phyloP scores from a whole-genome alignment of 2,113 vertebrate genomes.

The Terrapene triunguis region DNA sequence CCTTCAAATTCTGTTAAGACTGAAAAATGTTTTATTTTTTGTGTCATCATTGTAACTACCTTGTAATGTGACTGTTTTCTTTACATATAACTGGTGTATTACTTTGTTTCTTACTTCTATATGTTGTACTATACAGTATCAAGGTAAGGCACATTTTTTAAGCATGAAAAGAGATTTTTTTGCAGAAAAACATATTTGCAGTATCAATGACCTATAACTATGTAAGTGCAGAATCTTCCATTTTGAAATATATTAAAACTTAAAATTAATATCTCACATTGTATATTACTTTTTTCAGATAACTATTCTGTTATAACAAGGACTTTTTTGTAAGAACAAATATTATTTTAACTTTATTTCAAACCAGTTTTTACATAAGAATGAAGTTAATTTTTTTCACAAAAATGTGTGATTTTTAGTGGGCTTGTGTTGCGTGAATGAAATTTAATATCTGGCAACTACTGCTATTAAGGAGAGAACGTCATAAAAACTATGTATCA shows the following conservation, averaged over 20 bases:
- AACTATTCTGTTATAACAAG: constrained; percentile 41
- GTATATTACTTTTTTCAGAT: constrained; percentile 48
- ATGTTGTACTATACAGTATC: constrained; percentile 90
- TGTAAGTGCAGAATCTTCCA: constrained; percentile 78
- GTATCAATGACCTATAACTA: constrained; percentile 68
- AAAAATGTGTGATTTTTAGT: constrained; percentile 59
- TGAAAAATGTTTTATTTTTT: constrained; percentile 82
- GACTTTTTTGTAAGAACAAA: not conserved
- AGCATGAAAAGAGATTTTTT: constrained; percentile 87
- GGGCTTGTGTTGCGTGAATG: constrained; percentile 65
- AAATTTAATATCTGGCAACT: constrained; percentile 68
- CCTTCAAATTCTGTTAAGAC: constrained; percentile 86
- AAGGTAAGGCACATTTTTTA: constrained; percentile 83
- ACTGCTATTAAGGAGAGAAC: constrained; percentile 61
- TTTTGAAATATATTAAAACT: constrained; percentile 82
- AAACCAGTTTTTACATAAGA: constrained; percentile 62
- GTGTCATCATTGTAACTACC: constrained; percentile 89
- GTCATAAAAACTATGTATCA: constrained; percentile 62
- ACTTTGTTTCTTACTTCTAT: constrained; percentile 78
- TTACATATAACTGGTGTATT: constrained; percentile 85
- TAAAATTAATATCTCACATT: constrained; percentile 53
- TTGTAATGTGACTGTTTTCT: constrained; percentile 85
- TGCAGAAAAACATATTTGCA: constrained; percentile 74
- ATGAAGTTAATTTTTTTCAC: constrained; percentile 66
- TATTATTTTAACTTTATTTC: constrained; percentile 66